Evolutionary conservation across 2,888 invertebrate genomes (phyloP).

Genomic region (Tenodera sinensis): DNA sequence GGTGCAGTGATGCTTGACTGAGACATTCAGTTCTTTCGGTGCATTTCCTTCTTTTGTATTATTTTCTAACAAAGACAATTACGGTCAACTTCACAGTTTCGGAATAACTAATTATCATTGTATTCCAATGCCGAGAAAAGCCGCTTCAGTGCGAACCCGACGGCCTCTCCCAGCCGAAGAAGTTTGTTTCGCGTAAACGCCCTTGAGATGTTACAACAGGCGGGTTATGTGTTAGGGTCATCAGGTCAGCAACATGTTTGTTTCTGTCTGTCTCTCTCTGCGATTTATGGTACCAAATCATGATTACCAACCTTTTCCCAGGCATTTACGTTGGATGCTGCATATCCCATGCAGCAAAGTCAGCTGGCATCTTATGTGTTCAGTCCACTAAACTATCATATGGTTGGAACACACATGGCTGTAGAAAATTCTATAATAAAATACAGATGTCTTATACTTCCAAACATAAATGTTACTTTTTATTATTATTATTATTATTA

Average conservation of each 20-base stretch:
- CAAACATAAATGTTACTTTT: too few relatives aligned
- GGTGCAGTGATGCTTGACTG: too few relatives aligned
- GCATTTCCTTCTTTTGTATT: too few relatives aligned
- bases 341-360: neutral
- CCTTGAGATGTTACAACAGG: neutral
- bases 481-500: too few relatives aligned
- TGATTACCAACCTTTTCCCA: neutral
- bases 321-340: neutral
- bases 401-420: neutral
- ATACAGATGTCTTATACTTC: neutral
- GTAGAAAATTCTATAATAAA: neutral
- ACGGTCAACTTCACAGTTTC: neutral
- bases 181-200: neutral
- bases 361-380: neutral
- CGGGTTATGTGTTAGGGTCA: neutral
- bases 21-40: too few relatives aligned
- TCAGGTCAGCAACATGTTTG: conserved; percentile 2
- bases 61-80: too few relatives aligned
- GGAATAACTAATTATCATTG: neutral
- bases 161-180: neutral
- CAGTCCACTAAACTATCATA: too few relatives aligned
- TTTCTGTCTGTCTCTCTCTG: neutral
- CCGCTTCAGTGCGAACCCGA: neutral
- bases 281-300: neutral
- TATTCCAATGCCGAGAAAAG: neutral